A percentile compares a stretch with the other conserved stretches of the same genome.
Conservation (phyloP, 2,888 invertebrate genomes). For the Mesodorylaimus sp. region DNA sequence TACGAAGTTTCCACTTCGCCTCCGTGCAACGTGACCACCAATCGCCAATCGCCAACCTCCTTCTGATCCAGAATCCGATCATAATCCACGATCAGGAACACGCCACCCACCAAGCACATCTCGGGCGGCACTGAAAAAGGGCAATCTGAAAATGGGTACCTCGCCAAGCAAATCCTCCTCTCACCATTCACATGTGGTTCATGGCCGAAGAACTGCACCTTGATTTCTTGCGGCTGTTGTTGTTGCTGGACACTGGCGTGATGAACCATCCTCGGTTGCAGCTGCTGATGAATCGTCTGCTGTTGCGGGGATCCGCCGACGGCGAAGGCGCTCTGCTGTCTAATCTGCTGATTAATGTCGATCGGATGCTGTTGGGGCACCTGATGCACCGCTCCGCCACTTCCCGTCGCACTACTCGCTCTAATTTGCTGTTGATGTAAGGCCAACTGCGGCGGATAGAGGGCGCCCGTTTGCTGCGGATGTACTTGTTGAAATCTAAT, state of each 20-base stretch:
- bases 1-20: conserved; percentile 71
- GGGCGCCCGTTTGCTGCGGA: too few relatives aligned
- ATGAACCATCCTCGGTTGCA: conserved; percentile 42
- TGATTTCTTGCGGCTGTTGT: neutral
- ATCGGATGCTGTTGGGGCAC: neutral
- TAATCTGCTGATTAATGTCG: neutral
- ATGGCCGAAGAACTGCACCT: neutral
- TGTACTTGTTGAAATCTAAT: too few relatives aligned
- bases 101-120: conserved; percentile 72
- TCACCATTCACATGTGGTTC: neutral
- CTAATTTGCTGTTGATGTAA: neutral
- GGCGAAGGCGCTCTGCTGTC: neutral
- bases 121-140: conserved; percentile 48
- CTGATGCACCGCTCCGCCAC: neutral
- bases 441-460: neutral
- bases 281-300: conserved; percentile 8
- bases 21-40: conserved; percentile 55
- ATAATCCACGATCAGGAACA: conserved; percentile 71
- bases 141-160: neutral
- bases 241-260: conserved; percentile 58
- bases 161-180: neutral
- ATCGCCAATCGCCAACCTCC: conserved; percentile 27
- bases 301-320: conserved; percentile 4
- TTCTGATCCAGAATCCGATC: conserved; percentile 36
- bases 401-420: neutral